phyloP scores from a whole-genome alignment of 2,888 invertebrate genomes.

The Agrotis puta region DNA sequence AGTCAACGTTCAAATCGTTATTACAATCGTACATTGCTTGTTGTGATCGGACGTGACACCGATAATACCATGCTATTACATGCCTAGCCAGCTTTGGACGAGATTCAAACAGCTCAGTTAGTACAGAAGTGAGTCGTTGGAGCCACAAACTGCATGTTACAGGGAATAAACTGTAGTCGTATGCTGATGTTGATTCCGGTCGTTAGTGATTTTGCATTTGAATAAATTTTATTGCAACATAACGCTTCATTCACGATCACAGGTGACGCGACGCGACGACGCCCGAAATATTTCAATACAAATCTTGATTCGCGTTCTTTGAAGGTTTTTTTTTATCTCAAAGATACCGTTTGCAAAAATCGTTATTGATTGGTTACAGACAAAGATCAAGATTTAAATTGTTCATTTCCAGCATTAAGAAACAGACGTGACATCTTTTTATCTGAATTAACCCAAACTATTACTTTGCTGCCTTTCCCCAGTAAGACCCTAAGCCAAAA shows the following conservation, averaged over 20 bases:
- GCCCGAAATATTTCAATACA: too few relatives aligned
- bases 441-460: too few relatives aligned
- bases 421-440: too few relatives aligned
- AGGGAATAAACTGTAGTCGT: slow-evolving; percentile 61
- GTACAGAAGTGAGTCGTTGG: slow-evolving; percentile 68
- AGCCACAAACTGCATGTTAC: slow-evolving; percentile 73
- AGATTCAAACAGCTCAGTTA: slow-evolving; percentile 74
- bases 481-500: neutral
- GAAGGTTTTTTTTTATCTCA: too few relatives aligned
- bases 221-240: slow-evolving; percentile 58
- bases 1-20: slow-evolving; percentile 49
- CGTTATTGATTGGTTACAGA: too few relatives aligned
- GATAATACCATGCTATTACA: slow-evolving; percentile 68
- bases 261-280: neutral
- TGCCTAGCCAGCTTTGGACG: slow-evolving; percentile 70
- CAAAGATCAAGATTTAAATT: too few relatives aligned
- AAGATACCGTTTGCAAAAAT: too few relatives aligned
- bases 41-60: slow-evolving; percentile 66
- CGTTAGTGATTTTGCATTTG: slow-evolving; percentile 59
- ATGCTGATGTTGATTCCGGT: slow-evolving; percentile 66
- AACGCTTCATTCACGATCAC: neutral
- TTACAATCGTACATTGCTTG: slow-evolving; percentile 68
- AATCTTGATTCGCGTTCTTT: too few relatives aligned
- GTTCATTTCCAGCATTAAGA: too few relatives aligned
- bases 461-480: too few relatives aligned